phyloP scores from a whole-genome alignment of 2,888 invertebrate species.

The Clanis bilineata region DNA sequence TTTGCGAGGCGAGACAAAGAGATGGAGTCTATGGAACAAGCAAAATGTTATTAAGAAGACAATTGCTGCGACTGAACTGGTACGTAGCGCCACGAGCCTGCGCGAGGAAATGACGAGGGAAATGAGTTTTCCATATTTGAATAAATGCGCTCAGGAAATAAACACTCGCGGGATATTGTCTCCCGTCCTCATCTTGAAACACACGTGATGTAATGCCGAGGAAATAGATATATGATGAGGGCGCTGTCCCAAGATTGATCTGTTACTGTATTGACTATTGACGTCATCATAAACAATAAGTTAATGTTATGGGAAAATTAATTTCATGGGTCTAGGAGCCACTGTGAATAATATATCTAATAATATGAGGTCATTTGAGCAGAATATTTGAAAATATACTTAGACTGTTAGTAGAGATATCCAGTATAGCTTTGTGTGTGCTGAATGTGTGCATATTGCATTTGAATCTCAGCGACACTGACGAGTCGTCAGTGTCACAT shows the following conservation, averaged over 20 bases:
- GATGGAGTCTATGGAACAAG: slow-evolving; percentile 30
- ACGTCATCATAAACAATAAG: too few relatives aligned
- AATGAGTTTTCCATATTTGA: slow-evolving; percentile 76
- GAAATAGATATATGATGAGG: slow-evolving; percentile 46
- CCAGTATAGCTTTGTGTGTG: background rate
- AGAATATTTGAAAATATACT: too few relatives aligned
- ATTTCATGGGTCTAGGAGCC: too few relatives aligned
- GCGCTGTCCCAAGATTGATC: background rate
- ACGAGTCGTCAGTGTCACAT: slow-evolving; percentile 19
- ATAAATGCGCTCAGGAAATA: slow-evolving; percentile 73
- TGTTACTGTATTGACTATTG: background rate
- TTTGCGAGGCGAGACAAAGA: slow-evolving; percentile 5
- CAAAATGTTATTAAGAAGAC: slow-evolving; percentile 36
- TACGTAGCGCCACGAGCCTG: slow-evolving; percentile 2
- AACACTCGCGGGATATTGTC: slow-evolving; percentile 75
- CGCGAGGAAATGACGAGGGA: slow-evolving; percentile 69
- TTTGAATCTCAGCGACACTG: slow-evolving; percentile 5
- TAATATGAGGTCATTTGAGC: too few relatives aligned
- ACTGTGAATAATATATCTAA: too few relatives aligned
- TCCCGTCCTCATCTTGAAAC: slow-evolving; percentile 45
- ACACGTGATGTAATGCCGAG: slow-evolving; percentile 45
- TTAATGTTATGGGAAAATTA: too few relatives aligned
- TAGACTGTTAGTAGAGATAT: background rate
- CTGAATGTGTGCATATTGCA: background rate
- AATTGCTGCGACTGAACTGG: slow-evolving; percentile 18